phyloP scores from a whole-genome alignment of 2,888 invertebrate genomes.

The Sphaerophoria taeniata region DNA sequence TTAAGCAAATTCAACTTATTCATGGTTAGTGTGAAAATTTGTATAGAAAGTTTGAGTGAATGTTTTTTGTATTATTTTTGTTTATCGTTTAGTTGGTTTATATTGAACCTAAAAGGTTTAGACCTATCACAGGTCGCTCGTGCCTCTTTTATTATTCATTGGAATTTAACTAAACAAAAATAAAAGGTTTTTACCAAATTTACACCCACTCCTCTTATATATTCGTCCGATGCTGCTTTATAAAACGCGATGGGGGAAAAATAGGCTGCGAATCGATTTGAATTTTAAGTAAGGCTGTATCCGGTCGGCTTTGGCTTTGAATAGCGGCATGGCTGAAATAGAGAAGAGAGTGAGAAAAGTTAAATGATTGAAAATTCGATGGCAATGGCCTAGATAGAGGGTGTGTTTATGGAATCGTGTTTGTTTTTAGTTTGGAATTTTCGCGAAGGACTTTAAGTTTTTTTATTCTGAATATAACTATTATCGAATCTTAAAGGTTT shows the following conservation, averaged over 20 bases:
- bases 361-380: slow-evolving; percentile 5
- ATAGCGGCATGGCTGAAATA: too few relatives aligned
- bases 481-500: too few relatives aligned
- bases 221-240: too few relatives aligned
- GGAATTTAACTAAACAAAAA: slow-evolving; percentile 23
- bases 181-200: slow-evolving; percentile 18
- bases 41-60: slow-evolving; percentile 4
- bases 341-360: too few relatives aligned
- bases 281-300: slow-evolving; percentile 25
- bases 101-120: slow-evolving; percentile 25
- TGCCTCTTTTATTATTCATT: slow-evolving; percentile 18
- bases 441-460: neutral
- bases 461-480: neutral
- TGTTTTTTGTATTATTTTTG: slow-evolving; percentile 4
- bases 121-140: neutral
- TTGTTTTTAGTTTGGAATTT: neutral
- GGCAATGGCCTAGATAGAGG: slow-evolving; percentile 36
- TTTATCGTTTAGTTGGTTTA: neutral
- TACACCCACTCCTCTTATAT: slow-evolving; percentile 7
- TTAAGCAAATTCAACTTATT: slow-evolving; percentile 51
- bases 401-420: slow-evolving; percentile 21
- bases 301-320: too few relatives aligned
- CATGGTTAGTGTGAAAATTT: slow-evolving; percentile 21
- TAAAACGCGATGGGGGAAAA: neutral
- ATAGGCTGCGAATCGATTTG: slow-evolving; percentile 57